phyloP scores from a whole-genome alignment of 2,888 invertebrate species.

The Xestoiulus laeticollis region DNA sequence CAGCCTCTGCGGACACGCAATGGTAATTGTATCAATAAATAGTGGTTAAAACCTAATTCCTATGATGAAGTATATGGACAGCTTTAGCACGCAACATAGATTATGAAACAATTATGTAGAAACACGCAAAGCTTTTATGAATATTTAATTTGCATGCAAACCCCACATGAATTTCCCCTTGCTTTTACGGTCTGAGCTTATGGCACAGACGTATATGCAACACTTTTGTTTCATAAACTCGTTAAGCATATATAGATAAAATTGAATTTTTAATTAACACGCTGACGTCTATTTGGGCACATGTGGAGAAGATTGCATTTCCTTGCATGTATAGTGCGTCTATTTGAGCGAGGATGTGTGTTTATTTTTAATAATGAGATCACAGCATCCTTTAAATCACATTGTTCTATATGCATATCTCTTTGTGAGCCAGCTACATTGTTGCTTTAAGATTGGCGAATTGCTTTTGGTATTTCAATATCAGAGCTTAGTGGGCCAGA shows the following conservation, averaged over 20 bases:
- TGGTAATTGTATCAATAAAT: conserved; percentile 39
- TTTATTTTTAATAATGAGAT: conserved; percentile 41
- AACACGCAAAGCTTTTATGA: conserved; percentile 45
- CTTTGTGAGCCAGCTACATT: conserved; percentile 15
- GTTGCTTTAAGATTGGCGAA: not conserved
- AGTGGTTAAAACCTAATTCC: conserved; percentile 41
- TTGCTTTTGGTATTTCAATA: not conserved
- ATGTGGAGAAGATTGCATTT: conserved; percentile 40
- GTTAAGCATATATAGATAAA: conserved; percentile 47
- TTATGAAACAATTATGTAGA: conserved; percentile 47
- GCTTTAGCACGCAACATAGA: conserved; percentile 39
- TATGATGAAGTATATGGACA: conserved; percentile 36
- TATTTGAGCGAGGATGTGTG: not conserved
- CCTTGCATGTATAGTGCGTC: not conserved
- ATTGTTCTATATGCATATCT: not conserved
- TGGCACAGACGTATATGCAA: not conserved
- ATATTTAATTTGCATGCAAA: conserved; percentile 39
- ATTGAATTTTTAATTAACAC: conserved; percentile 47
- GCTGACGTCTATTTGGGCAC: conserved; percentile 8
- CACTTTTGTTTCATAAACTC: conserved; percentile 43
- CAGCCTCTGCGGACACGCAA: conserved; percentile 25
- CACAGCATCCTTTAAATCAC: conserved; percentile 34
- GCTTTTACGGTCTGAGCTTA: not conserved
- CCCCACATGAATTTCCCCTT: not conserved
- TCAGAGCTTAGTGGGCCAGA: not conserved